phyloP scores from a whole-genome alignment of 2,888 invertebrate species.

The Agrotis ipsilon region DNA sequence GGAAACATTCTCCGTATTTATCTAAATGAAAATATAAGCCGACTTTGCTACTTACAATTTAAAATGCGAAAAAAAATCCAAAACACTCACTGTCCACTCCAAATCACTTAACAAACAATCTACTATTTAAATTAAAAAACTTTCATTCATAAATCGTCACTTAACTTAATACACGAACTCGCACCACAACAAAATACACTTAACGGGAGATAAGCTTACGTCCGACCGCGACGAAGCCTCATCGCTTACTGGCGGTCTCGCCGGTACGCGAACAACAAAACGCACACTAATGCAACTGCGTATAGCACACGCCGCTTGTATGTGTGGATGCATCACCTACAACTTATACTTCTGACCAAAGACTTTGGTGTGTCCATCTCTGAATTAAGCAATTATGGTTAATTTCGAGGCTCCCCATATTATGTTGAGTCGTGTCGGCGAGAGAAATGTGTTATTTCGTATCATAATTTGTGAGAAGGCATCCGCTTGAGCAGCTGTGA shows the following conservation, averaged over 20 bases:
- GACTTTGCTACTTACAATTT: conserved; percentile 37
- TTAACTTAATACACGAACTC: conserved; percentile 60
- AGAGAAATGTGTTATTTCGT: conserved; percentile 90
- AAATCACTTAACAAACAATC: conserved; percentile 37
- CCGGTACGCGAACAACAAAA: conserved; percentile 58
- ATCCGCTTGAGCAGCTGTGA: conserved; percentile 90
- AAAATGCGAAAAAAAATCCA: conserved; percentile 44
- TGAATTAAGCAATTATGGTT: conserved; percentile 91
- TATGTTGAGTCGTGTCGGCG: conserved; percentile 85
- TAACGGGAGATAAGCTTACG: conserved; percentile 38
- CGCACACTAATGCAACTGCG: conserved; percentile 44
- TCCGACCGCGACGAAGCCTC: conserved; percentile 45
- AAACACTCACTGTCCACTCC: conserved; percentile 48
- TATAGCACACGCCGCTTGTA: conserved; percentile 9
- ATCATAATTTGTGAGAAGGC: conserved; percentile 91
- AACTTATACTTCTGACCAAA: conserved; percentile 63
- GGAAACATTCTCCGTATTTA: background rate
- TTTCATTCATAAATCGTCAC: conserved; percentile 61
- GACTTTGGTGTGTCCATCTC: conserved; percentile 69
- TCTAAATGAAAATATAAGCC: background rate
- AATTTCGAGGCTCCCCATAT: conserved; percentile 89
- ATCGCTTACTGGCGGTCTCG: conserved; percentile 56
- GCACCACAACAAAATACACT: conserved; percentile 62
- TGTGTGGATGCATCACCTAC: conserved; percentile 46
- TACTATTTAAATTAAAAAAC: conserved; percentile 40